Percentiles rank a stretch among this genome's conserved stretches.
Conservation (phyloP, 1,140 invertebrate genomes). For the Rhopalosiphum maidis region DNA sequence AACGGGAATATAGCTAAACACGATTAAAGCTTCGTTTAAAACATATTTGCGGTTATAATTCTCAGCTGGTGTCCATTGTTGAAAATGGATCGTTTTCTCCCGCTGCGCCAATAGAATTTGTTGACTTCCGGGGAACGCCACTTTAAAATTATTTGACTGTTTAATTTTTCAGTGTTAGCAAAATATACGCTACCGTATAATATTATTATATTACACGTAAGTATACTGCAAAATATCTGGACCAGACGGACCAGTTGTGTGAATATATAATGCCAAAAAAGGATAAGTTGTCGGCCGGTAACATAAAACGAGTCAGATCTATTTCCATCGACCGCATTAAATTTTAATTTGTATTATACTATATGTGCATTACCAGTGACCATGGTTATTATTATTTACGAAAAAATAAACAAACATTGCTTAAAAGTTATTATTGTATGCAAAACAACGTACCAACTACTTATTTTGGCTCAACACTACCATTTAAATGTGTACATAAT, state of each 20-base stretch:
- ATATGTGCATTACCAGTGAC: neutral
- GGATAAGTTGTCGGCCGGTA: neutral
- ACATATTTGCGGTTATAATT: neutral
- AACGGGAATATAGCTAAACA: neutral
- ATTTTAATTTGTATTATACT: neutral
- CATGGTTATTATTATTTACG: neutral
- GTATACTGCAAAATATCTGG: neutral
- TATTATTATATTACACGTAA: neutral
- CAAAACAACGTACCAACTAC: neutral
- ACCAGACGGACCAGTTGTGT: neutral
- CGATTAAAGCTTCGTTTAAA: neutral
- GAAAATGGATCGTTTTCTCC: constrained; percentile 2
- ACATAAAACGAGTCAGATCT: constrained; percentile 1
- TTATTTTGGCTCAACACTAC: neutral
- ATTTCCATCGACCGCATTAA: neutral
- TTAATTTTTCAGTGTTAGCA: neutral
- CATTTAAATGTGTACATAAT: neutral
- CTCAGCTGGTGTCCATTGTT: too few species aligned
- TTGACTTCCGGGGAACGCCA: neutral
- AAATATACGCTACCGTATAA: too few species aligned
- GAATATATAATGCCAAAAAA: neutral
- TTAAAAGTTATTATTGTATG: neutral
- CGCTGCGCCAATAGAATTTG: constrained; percentile 20
- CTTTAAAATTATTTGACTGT: neutral
- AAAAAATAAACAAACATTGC: neutral